A percentile compares a stretch with the other conserved stretches of the same genome.
These are phyloP conservation scores for Sesia bembeciformis DNA, from an alignment of 2,888 invertebrate genomes.

Conservation along the genomic window DNA sequence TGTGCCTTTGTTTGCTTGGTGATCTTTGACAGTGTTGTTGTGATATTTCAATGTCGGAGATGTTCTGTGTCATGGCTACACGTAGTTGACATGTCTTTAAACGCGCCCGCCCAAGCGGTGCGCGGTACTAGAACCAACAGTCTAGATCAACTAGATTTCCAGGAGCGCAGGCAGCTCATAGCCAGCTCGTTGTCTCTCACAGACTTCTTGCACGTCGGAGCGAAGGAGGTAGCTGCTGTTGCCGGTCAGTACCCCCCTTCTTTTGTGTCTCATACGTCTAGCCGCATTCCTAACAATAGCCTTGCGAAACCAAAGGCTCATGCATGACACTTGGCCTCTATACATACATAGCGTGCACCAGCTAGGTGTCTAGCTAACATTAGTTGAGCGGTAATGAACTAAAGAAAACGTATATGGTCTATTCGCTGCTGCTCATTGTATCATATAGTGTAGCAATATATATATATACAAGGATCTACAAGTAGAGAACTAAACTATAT, in stretches of 20 bases:
- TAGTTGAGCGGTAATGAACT: too few species aligned
- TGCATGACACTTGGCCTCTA: slow-evolving; percentile 26
- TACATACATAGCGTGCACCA: background rate
- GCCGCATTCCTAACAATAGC: slow-evolving; percentile 53
- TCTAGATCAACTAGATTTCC: slow-evolving; percentile 92
- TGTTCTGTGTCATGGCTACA: slow-evolving; percentile 53
- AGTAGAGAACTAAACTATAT: too few species aligned
- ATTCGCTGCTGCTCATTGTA: too few species aligned
- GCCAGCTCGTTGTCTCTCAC: slow-evolving; percentile 90
- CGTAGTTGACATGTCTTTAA: slow-evolving; percentile 72
- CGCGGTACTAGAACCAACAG: slow-evolving; percentile 82
- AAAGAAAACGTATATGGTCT: too few species aligned
- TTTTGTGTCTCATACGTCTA: slow-evolving; percentile 28
- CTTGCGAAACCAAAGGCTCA: slow-evolving; percentile 50
- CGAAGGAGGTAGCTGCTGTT: slow-evolving; percentile 71
- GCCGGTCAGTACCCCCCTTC: slow-evolving; percentile 48
- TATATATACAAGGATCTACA: too few species aligned
- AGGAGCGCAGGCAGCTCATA: slow-evolving; percentile 91
- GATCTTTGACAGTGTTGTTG: slow-evolving; percentile 40
- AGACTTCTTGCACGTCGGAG: slow-evolving; percentile 86
- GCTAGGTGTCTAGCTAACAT: too few species aligned
- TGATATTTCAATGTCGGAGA: slow-evolving; percentile 42
- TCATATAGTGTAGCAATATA: too few species aligned
- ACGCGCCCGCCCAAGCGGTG: slow-evolving; percentile 69
- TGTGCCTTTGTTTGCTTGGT: slow-evolving; percentile 61